Conservation (phyloP, 2,888 invertebrate genomes). For the Melanophora roralis region DNA sequence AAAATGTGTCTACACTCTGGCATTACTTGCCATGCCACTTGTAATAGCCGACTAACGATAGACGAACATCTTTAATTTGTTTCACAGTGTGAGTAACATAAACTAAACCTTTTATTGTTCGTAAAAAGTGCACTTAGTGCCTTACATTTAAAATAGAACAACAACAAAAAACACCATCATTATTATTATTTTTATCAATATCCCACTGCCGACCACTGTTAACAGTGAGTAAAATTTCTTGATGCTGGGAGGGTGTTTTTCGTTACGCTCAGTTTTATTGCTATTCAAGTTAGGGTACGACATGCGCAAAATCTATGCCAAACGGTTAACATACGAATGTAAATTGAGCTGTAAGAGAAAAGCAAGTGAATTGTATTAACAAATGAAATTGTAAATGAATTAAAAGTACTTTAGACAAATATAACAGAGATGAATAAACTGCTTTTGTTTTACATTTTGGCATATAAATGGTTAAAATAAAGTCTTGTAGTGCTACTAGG, state of each 20-base stretch:
- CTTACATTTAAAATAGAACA: constrained; percentile 18
- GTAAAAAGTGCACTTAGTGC: constrained; percentile 15
- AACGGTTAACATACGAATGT: constrained; percentile 55
- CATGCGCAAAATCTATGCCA: constrained; percentile 56
- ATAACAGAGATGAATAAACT: too few species aligned
- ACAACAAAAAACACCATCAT: background rate
- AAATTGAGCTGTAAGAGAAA: constrained; percentile 22
- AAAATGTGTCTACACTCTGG: background rate
- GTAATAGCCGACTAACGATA: background rate
- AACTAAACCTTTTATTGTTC: constrained; percentile 23
- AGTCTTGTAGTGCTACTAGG: too few species aligned
- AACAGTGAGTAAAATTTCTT: constrained; percentile 6
- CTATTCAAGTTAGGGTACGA: background rate
- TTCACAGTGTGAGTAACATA: background rate
- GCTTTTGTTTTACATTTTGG: too few species aligned
- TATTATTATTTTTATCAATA: background rate
- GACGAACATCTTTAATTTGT: constrained; percentile 37
- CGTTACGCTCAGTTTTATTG: background rate
- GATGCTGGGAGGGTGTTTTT: constrained; percentile 41
- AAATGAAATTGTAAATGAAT: background rate
- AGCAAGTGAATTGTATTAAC: background rate
- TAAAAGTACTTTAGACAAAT: background rate
- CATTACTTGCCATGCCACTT: background rate
- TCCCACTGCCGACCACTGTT: background rate
- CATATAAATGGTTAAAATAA: too few species aligned